Evolutionary conservation across 2,797 vertebrate species (phyloP), one percentile per base, ranked within the genome.

Genomic region (Neosalanx taihuensis): DNA sequence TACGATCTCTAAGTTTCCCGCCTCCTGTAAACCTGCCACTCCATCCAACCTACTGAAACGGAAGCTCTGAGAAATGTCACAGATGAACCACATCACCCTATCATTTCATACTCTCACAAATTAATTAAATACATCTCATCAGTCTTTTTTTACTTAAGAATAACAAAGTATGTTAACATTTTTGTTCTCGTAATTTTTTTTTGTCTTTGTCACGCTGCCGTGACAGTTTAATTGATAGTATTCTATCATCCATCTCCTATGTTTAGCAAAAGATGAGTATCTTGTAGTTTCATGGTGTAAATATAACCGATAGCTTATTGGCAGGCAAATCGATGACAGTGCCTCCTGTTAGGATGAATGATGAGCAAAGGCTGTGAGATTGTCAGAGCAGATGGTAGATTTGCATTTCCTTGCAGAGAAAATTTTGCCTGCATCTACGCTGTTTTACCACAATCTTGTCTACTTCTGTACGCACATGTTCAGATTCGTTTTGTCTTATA

Each of bases 341-440:
- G 31, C 15, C 51, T 56, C 51, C 51, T 56, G 31, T 64, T 46
- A 63, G 62, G 64, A 72, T 80, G 69, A 85, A 79, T 29, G 79
- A 85, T 83, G 76, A 84, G 83, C 73, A 74, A 76, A 76, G 78
- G 69, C 80, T 83, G 82, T 78, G 79, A 78, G 84, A 89, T 88
- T 84, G 87, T 26, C 79, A 84, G 85, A 89, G 71, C 92, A 92
- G 90, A 92, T 91, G 89, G 89, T 78, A 70, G 78, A 92, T 92
- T 92, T 89, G 87, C 91, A 91, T 92, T 72, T 79, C 61, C 61
- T 56, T 53, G 80, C 81, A 72, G 76, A 74, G 78, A 77, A 84
- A 83, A 75, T 89, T 88, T 82, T 77, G 72, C 56, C 72, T 74
- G 80, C 53, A 82, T 77, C 80, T 76, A 61, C 74, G 13, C 41